Base-by-base conservation (phyloP, 2,113 vertebrate genomes). In the Paraplagusia blochii region DNA sequence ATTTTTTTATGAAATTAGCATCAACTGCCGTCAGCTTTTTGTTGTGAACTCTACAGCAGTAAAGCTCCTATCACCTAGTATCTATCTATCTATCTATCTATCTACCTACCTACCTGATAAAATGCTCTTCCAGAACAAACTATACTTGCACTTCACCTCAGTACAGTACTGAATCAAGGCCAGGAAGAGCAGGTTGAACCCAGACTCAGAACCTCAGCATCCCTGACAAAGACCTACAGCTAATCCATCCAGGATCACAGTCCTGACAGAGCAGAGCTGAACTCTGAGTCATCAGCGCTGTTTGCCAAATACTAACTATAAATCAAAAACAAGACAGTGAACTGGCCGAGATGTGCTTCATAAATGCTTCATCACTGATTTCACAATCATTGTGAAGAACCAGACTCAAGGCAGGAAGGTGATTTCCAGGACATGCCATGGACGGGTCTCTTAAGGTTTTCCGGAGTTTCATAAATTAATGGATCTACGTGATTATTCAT, bases 401-500 rank as follows among this genome's bases (percentile, higher is more conserved):
- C 46, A 44, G 38, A 63, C 33, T 46, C 74, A 35, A 77, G 48
- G 77, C 76, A 69, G 49, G 72, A 66, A 63, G 12, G 19, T 34
- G 8, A 66, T 5, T 14, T 49, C 54, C 68, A 82, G 68, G 70
- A 71, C 68, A 66, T 50, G 72, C 58, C 53, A 47, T 34, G 59
- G 50, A 29, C 22, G 53, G 52, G 44, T 71, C 58, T 80, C 76
- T 81, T 76, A 62, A 39, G 74, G 56, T 79, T 69, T n/a, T 84
- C 57, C 69, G 36, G 55, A 69, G 74, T 78, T 67, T 73, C 52
- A 19, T 58, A 60, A 29, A 29, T 29, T 29, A 59, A 73, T 71
- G 58, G 70, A 73, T 67, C 49, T 66, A 53, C 64, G 68, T 67
- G 69, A 54, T 79, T 79, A 58, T 85, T 83, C 73, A 74, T 81